Conservation (phyloP, 2,888 invertebrate species). For the Octodonta nipae region DNA sequence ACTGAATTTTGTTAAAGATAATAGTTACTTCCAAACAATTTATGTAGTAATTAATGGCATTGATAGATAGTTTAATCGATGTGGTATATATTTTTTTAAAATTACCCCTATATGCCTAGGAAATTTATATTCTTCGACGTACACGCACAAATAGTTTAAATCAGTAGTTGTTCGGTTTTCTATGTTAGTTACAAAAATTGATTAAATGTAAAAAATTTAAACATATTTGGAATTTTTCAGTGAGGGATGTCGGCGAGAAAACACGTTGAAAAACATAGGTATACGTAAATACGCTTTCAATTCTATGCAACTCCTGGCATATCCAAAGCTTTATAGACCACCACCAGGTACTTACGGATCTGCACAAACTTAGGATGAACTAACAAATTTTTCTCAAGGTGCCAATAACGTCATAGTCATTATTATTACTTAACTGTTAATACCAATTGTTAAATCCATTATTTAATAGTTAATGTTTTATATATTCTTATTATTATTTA, state of each 20-base stretch:
- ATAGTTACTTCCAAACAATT: too few species aligned
- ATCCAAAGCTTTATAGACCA: constrained; percentile 78
- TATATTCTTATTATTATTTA: constrained; percentile 14
- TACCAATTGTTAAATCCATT: constrained; percentile 13
- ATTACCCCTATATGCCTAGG: too few species aligned
- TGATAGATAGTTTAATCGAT: too few species aligned
- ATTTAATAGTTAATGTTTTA: constrained; percentile 15
- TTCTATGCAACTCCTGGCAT: constrained; percentile 69
- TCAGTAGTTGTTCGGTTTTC: background rate
- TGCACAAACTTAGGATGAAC: constrained; percentile 46
- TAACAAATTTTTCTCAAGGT: constrained; percentile 9
- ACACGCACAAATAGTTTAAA: too few species aligned
- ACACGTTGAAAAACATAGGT: constrained; percentile 86
- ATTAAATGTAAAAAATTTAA: too few species aligned
- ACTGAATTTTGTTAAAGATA: too few species aligned
- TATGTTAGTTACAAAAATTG: too few species aligned
- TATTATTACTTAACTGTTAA: constrained; percentile 15
- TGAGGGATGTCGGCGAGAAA: constrained; percentile 89
- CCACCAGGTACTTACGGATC: constrained; percentile 86
- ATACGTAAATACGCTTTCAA: constrained; percentile 87
- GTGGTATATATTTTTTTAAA: too few species aligned
- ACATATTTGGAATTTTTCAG: too few species aligned
- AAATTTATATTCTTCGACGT: too few species aligned
- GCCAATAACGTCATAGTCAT: constrained; percentile 15
- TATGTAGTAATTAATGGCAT: too few species aligned